Evolutionary conservation across 2,797 vertebrate species (phyloP), one percentile per base, ranked within the genome.

Genomic region (Gymnothorax javanicus): DNA sequence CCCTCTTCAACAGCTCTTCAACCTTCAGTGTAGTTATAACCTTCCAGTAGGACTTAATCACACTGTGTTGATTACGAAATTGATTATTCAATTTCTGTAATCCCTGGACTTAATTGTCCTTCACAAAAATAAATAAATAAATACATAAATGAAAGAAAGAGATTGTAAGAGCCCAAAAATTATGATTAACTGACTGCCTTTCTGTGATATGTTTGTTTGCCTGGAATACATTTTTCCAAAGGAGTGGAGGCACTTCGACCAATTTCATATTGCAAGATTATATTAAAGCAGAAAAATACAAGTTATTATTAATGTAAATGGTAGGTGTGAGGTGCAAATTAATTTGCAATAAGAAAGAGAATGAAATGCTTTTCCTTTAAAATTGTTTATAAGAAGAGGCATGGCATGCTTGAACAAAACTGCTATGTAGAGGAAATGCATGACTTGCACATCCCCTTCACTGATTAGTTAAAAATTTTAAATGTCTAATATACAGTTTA

Each of bases 1-100:
- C 82, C 58, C 81, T 87, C 73, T 71, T 84, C 83, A 62, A 84
- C 59, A 60, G 33, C 83, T 59, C 82, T 84, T 84, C 83, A 75
- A 84, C 59, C 83, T 84, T 84, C 83, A 62, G 13, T 52, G 17
- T 58, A 50, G 59, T 67, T 62, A 9, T 62, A 84, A 84, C 58
- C 83, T 84, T 64, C 59, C 9, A 50, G 33, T 64, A 67, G 60
- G 20, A 64, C 83, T 64, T 13, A 54, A 67, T 17, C 59, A 64
- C 59, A 64, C 83, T 84, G 9, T 59, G 83, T 84, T 84, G 15
- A 84, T 84, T 81, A 84, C 52, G 20, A 11, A 64, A 64, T 43
- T 52, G 59, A 64, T 84, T 62, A 84, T 84, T 84, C 43, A 64
- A 60, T 84, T 64, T 67, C 15, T 33, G 11, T 59, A 83, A 83